Evolutionary conservation across 2,888 invertebrate species (phyloP), one percentile per base, ranked within the genome.

Genomic region (Apodemia duryi): DNA sequence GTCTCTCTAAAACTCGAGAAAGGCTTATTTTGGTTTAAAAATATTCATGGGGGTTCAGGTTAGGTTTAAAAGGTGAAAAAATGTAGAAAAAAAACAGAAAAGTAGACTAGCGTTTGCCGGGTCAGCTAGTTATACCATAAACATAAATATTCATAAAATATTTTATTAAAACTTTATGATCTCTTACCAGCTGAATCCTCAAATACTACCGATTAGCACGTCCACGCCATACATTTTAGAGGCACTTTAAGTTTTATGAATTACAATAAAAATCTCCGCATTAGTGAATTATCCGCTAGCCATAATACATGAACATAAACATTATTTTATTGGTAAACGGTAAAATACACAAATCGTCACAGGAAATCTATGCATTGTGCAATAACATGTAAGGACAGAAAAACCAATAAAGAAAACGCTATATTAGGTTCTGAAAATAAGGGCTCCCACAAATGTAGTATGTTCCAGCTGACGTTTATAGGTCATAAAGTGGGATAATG

Each of bases 401-500:
- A 74, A 74, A 78, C 81, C 80, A 84, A 88, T 89, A 88, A 89
- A 88, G 83, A 82, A 81, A 82, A 79, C 74, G 80, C 82, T 86
- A 85, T 86, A 86, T 88, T 87, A 87, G 86, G 82, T 84, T 83
- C 86, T 82, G 86, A 84, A 88, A 87, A 86, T 89, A 88, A 90
- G 86, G 89, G 86, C 85, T 82, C 81, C 85, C 85, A 83, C 88
- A 91, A 91, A 89, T 84, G 85, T 86, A 88, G 84, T 89, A 85
- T 84, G 85, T 88, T 86, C 76, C 77, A 77, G 73, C 81, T 86
- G 90, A 91, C 91, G 89, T 91, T 91, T 91, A 91, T 91, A 81
- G 91, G 85, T 90, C 82, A 88, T 91, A 91, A 91, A 91, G 83
- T 80, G 84, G 88, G 85, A 89, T 91, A 91, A 91, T 91, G 88